Evolutionary conservation across 2,888 invertebrate genomes (phyloP).

Genomic region (Latrodectus elegans): DNA sequence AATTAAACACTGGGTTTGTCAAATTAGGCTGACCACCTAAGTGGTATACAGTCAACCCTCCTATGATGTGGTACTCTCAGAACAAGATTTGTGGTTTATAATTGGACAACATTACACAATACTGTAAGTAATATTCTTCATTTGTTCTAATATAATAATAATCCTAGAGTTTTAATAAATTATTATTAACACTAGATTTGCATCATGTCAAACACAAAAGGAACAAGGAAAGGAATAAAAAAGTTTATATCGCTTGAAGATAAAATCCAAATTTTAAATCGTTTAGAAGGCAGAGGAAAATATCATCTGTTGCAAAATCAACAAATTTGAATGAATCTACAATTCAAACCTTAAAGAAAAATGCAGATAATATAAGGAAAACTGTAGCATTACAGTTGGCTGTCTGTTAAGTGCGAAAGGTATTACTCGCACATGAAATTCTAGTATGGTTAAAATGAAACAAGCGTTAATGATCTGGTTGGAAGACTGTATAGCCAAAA

Average conservation of each 20-base stretch:
- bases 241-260: not conserved
- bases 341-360: not conserved
- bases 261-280: constrained; percentile 12
- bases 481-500: constrained; percentile 27
- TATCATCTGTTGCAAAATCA: constrained; percentile 3
- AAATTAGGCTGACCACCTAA: too few species aligned
- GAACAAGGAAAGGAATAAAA: not conserved
- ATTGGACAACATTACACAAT: not conserved
- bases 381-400: not conserved
- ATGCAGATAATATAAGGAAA: constrained; percentile 1
- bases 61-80: not conserved
- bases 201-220: not conserved
- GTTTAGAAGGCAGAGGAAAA: constrained; percentile 1
- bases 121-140: constrained; percentile 15
- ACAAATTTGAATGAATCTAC: constrained; percentile 7
- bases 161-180: not conserved
- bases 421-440: constrained; percentile 5
- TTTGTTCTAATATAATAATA: constrained; percentile 8
- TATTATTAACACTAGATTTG: constrained; percentile 6
- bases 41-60: constrained; percentile 4
- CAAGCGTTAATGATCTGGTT: constrained; percentile 20
- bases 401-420: constrained; percentile 1
- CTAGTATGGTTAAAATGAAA: constrained; percentile 15
- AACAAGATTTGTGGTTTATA: not conserved
- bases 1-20: too few species aligned